Base-by-base conservation (phyloP, 2,797 vertebrate genomes). In the Odontamblyopus rebecca region DNA sequence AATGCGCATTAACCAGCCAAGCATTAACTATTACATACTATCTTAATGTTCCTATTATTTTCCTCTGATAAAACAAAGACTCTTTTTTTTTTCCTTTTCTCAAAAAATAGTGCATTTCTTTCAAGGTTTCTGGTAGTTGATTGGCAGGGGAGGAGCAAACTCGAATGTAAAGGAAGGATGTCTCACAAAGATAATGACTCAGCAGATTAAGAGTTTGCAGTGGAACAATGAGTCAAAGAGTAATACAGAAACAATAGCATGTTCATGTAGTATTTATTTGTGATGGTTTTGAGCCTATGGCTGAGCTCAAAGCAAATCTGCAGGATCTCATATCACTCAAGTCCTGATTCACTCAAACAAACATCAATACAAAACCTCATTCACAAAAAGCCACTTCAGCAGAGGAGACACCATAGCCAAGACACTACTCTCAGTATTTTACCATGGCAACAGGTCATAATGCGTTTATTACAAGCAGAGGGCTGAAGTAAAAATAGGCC, bases 211-310 rank as follows among this genome's bases (percentile, higher is more conserved):
- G 54, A 23, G 23, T 57, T 57, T 57, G 23, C 23, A 26, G 19
- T n/a, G 12, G 12, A 26, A 32, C 29, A 19, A 61, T 18, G 15
- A 61, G 16, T 38, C 9, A 23, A 35, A 48, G 32, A 54, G 19
- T 4, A 68, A 32, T 19, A 60, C 50, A 41, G 30, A 12, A 67
- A 44, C 63, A 32, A 38, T 61, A 6, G 19, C 74, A 85, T 77
- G 51, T 85, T 84, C 88, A 88, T 83, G 70, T 83, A 79, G 77
- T 72, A 77, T 92, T 91, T 92, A 92, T 90, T 92, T 74, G 75
- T 89, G 84, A 86, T 78, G 84, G 73, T 54, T 86, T 82, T 86
- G 71, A 85, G 86, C 80, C 75, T 74, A 85, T 73, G 78, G 75
- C 79, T 76, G 81, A 89, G 80, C 87, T 89, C 85, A 87, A 80